Evolutionary conservation across 2,888 invertebrate species (phyloP).

Genomic region (Ariolimax columbianus): DNA sequence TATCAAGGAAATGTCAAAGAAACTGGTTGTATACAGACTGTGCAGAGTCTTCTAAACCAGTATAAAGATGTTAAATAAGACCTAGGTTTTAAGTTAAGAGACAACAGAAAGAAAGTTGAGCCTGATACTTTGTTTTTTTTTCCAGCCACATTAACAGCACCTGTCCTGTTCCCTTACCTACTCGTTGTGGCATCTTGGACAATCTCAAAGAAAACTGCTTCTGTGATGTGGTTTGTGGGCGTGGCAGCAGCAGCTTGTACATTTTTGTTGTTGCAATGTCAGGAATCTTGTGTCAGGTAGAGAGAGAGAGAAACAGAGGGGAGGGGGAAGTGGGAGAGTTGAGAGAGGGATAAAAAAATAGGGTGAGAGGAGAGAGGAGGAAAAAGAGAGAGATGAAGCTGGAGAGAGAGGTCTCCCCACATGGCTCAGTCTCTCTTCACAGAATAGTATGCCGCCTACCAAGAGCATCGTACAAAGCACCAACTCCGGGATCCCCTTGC

Average conservation of each 20-base stretch:
- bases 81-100: no score
- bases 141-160: constrained; percentile 18
- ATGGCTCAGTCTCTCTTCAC: no score
- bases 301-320: neutral
- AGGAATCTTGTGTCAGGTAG: constrained; percentile 46
- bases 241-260: constrained; percentile 42
- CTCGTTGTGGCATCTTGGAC: constrained; percentile 42
- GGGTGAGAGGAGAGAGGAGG: no score
- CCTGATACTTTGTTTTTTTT: neutral
- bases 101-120: no score
- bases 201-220: constrained; percentile 47
- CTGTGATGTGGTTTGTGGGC: constrained; percentile 49
- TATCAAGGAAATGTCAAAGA: no score
- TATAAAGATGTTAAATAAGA: no score
- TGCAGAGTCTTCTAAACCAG: no score
- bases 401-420: no score
- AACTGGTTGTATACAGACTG: no score
- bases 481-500: no score
- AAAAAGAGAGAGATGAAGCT: neutral
- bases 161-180: constrained; percentile 44
- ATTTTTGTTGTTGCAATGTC: constrained; percentile 43
- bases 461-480: no score
- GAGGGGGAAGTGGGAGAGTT: neutral
- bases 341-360: neutral
- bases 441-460: no score